Base-by-base conservation (phyloP, 2,113 vertebrate species). In the Sinocyclocheilus anophthalmus region DNA sequence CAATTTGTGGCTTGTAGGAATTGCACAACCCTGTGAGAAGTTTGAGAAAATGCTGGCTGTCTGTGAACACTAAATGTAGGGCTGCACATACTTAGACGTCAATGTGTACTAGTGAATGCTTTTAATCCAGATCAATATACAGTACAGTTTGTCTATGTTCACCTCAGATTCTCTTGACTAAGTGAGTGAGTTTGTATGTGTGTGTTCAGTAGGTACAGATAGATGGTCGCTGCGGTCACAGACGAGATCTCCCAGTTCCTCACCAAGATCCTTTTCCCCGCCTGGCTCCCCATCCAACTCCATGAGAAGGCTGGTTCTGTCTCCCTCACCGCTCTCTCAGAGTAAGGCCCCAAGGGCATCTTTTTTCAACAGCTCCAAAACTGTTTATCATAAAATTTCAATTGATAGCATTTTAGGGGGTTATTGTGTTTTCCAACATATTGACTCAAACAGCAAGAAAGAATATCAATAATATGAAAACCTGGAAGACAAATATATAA, bases 261-360 rank as follows among this genome's bases (percentile, higher is more conserved):
- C 94, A 1, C 42, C 93, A 3, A 93, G 92, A 76, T 94, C 94
- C n/a, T 93, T 94, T 48, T 95, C 94, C 0, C 94, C 94, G 61
- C 93, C 94, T 50, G 89, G 87, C 4, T 85, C 89, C 0, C 89
- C 89, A 0, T 88, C 87, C 86, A 95, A 94, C 91, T 94, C 94
- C 0, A 93, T 95, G 94, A 94, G 93, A 86, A 89, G 94, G 3
- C 94, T 95, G 81, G 92, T 95, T 76, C 92, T 94, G 77, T 94
- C 94, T 20, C 94, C 94, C 12, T 95, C 94, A 0, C 94, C 94
- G 80, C 93, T 95, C 0, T 73, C 94, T 78, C 94, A 95, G 48
- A 91, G 94, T 95, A 73, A 94, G 76, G 37, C 50, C 14, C 14
- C 22, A 30, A 10, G 20, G 73, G 26, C 12, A 5, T 2, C 10